Evolutionary conservation across 2,113 vertebrate species (phyloP).

Genomic region (rat (Rattus norvegicus)): DNA sequence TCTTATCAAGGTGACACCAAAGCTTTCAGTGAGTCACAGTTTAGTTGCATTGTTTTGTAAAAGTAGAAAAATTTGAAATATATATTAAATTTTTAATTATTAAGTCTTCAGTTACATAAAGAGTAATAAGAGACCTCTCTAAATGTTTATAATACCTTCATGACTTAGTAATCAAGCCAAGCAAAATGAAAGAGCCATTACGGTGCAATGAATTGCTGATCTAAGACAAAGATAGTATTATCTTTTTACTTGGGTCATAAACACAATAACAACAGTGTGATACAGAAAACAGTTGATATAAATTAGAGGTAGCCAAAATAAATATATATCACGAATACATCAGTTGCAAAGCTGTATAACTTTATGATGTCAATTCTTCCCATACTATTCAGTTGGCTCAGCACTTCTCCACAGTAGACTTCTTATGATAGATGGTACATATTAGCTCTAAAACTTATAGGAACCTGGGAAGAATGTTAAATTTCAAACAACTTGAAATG

Average conservation of each 20-base stretch:
- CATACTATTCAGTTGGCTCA: not conserved
- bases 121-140: not conserved
- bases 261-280: not conserved
- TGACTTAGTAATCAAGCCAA: not conserved
- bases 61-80: not conserved
- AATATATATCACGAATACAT: not conserved
- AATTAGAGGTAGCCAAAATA: conserved; percentile 13
- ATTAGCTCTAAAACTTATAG: not conserved
- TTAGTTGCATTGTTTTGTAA: not conserved
- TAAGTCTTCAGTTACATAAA: not conserved
- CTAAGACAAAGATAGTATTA: not conserved
- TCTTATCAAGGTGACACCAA: not conserved
- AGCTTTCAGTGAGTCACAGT: not conserved
- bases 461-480: not conserved
- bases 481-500: not conserved
- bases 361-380: conserved; percentile 6
- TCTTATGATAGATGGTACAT: not conserved
- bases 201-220: not conserved
- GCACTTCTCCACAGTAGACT: not conserved
- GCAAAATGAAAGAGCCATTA: not conserved
- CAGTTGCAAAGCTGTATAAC: not conserved
- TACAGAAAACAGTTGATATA: not conserved
- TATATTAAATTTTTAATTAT: not conserved
- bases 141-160: not conserved
- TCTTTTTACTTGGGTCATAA: not conserved